Base-by-base conservation (phyloP, 2,113 vertebrate genomes). In the Neogobius melanostomus region DNA sequence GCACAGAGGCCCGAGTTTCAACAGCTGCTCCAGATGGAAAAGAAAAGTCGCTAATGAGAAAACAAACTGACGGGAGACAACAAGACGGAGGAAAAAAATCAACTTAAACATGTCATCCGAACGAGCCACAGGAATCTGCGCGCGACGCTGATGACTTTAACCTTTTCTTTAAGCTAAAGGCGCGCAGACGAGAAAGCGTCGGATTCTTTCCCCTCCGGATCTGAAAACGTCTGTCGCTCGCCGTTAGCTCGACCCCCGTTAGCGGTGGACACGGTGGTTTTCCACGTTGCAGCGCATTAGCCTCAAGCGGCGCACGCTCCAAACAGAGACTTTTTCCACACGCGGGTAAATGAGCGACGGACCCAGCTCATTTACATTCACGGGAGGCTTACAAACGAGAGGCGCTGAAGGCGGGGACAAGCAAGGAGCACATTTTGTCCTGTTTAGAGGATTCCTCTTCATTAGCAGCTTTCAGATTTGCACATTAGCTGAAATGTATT, bases 281-380 rank as follows among this genome's bases (percentile, higher is more conserved):
- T 84, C 77, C 81, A 84, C 6, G 83, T 71, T 85, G 79, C 49
- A 79, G 69, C 61, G 8, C 76, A 76, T 87, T 84, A 85, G 61
- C 81, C 69, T 85, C 79, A 85, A 74, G 74, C 12, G 50, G 70
- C 5, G 61, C 8, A 4, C 56, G 50, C 75, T 82, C 28, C 28
- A 53, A n/a, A 77, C 78, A 65, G n/a, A 43, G 68, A 64, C 63
- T n/a, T 74, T 83, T 87, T 83, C 85, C 85, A 75, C 52, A 8
- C 56, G 64, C 66, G 47, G 61, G 46, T n/a, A 5, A 51, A 51
- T 17, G 52, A 57, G n/a, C 59, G 12, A 10, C 59, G 59, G 59
- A n/a, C 59, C 42, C 59, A 61, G 36, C 14, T 61, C 59, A 45
- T 61, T 61, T 61, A 42, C 14, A n/a, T n/a, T 45, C 28, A 36